Base-by-base conservation (phyloP, 2,888 invertebrate genomes). In the Matsumyia berberina region DNA sequence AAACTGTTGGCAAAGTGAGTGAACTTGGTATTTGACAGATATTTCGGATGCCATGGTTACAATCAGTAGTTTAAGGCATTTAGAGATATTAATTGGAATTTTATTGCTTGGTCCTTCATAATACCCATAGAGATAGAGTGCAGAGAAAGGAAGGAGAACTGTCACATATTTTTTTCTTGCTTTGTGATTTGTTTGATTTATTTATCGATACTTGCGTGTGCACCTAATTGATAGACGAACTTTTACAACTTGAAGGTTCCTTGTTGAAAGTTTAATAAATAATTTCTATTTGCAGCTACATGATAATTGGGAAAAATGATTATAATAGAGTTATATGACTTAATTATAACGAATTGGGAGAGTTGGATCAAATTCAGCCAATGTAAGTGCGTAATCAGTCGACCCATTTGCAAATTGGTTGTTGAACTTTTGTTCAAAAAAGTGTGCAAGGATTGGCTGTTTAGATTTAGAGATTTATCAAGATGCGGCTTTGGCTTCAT, bases 81-180 rank as follows among this genome's bases (percentile, higher is more conserved):
- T 44, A 15, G 15, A 60, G 55, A 66, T 66, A 72, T 66, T 82
- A 82, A 78, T 82, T 82, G 72, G 70, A 60, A 67, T 78, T 82
- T 82, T 77, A 82, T 82, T 70, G 77, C 44, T 77, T 64, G 12
- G 44, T 66, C 35, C 46, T 44, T 33, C 6, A 8, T 29, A 39
- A n/a, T 17, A 4, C 17, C 15, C n/a, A n/a, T 24, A 62, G 19
- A 24, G 4, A 60, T 9, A n/a, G 24, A 24, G 4, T 24, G 24
- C 2, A 24, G n/a, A 8, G 35, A 2, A 7, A 15, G n/a, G n/a
- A n/a, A 11, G 11, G 24, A 39, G 29, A 12, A 35, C 49, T 64
- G 11, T 1, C 15, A 46, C n/a, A n/a, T n/a, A 8, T 51, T 12
- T 39, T 66, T 53, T 39, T 4, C 35, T 5, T 51, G 11, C 15